Evolutionary conservation across 2,888 invertebrate species (phyloP), one percentile per base, ranked within the genome.

Genomic region (Parascotia fuliginaria): DNA sequence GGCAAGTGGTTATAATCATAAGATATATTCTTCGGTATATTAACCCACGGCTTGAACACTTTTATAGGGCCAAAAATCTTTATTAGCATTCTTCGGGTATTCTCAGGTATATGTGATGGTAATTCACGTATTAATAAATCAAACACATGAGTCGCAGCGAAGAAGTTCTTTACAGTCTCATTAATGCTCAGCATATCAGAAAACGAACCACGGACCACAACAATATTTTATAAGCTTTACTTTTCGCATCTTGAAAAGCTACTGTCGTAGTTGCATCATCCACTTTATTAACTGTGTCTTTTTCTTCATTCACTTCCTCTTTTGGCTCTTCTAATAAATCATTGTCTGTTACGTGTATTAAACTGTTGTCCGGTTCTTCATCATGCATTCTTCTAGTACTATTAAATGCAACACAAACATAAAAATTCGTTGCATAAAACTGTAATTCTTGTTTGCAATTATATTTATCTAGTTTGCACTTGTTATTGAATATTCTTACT

Each of bases 91-190:
- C 81, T 69, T 31, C 90, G 68, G 1, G 81, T 73, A 2, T 52
- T 61, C 13, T 74, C 73, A 34, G 77, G 75, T 0, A 79, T 28
- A 1, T 66, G 48, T 3, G 57, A 57, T 0, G 61, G 49, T 0
- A 84, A 41, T 27, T 84, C 77, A 42, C 56, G 63, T 9, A 89
- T 44, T 0, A 87, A 87, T 12, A 90, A 52, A 58, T 85, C 80
- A 0, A 79, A 68, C 1, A 80, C 59, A 47, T 89, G 90, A 0
- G 90, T 89, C 0, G 82, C 73, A 9, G 83, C 82, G 49, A 90
- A 90, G 56, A 90, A 91, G 16, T 79, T 77, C 1, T 80, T 75
- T 6, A 89, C 75, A 13, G 83, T 82, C 1, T 82, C 74, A 45
- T 87, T 89, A 2, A 85, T 62, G 41, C 85, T 71, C 9, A 56